Conservation (phyloP, 2,113 vertebrate genomes). For the Ameiurus melas region DNA sequence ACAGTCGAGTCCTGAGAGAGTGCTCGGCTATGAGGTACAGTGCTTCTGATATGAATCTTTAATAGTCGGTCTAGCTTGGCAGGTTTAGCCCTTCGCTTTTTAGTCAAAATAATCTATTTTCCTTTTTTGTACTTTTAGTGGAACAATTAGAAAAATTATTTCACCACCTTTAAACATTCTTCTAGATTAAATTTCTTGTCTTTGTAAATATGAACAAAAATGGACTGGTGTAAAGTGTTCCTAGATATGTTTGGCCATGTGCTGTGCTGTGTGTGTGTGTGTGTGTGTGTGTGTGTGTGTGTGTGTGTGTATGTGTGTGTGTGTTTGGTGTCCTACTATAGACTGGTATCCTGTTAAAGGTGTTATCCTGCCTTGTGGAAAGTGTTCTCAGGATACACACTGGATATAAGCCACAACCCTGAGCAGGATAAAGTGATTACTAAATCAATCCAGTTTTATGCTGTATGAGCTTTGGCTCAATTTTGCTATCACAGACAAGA, state of each 20-base stretch:
- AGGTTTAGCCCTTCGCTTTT: neutral
- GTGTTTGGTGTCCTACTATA: neutral
- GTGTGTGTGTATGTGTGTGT: neutral
- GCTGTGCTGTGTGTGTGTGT: neutral
- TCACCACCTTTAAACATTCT: neutral
- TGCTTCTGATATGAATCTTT: neutral
- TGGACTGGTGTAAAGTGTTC: too few relatives aligned
- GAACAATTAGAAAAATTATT: neutral
- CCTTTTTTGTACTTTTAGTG: neutral
- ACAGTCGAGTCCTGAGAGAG: constrained; percentile 79
- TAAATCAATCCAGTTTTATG: neutral
- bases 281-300: neutral
- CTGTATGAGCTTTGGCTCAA: neutral
- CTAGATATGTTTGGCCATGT: neutral
- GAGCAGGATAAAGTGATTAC: neutral
- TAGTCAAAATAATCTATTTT: neutral
- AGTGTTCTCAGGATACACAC: neutral
- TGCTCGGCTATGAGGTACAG: constrained; percentile 91
- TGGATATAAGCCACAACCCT: neutral
- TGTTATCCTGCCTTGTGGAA: neutral
- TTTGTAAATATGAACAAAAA: neutral
- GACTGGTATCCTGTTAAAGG: neutral
- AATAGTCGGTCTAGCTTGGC: too few relatives aligned
- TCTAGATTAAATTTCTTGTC: neutral
- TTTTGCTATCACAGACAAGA: neutral